Evolutionary conservation across 2,797 vertebrate species (phyloP).

Genomic region (Neopelma chrysocephalum): DNA sequence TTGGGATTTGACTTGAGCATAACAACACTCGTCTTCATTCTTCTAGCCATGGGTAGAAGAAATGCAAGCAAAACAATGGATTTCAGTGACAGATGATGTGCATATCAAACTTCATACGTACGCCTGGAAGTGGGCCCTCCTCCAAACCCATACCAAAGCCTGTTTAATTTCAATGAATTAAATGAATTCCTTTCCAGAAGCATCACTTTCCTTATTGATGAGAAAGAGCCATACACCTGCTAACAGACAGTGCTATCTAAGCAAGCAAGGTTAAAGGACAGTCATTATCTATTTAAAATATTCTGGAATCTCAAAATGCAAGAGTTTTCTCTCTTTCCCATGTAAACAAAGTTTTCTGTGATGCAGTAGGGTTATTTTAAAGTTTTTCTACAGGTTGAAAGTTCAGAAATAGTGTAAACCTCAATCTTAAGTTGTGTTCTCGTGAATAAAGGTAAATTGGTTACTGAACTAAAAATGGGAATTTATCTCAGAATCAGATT

Average conservation of each 20-base stretch:
- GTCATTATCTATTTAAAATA: neutral
- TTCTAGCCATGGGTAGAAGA: neutral
- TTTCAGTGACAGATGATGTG: neutral
- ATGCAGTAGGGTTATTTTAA: neutral
- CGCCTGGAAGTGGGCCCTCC: neutral
- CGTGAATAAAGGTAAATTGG: neutral
- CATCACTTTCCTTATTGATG: neutral
- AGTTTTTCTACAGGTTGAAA: neutral
- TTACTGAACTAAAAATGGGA: neutral
- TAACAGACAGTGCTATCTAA: neutral
- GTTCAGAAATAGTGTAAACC: neutral
- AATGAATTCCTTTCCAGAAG: neutral
- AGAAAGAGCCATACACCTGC: neutral
- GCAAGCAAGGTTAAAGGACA: neutral
- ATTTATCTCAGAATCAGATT: neutral
- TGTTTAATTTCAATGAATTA: neutral
- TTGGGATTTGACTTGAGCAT: neutral
- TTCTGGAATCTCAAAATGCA: neutral
- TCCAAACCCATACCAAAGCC: neutral
- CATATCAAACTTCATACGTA: neutral
- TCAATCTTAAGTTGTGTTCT: neutral
- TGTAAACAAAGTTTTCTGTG: neutral
- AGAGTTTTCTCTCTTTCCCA: neutral
- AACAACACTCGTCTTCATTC: neutral
- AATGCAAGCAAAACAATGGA: neutral